Evolutionary conservation across 2,888 invertebrate genomes (phyloP).

Genomic region (Amphipoea lucens): DNA sequence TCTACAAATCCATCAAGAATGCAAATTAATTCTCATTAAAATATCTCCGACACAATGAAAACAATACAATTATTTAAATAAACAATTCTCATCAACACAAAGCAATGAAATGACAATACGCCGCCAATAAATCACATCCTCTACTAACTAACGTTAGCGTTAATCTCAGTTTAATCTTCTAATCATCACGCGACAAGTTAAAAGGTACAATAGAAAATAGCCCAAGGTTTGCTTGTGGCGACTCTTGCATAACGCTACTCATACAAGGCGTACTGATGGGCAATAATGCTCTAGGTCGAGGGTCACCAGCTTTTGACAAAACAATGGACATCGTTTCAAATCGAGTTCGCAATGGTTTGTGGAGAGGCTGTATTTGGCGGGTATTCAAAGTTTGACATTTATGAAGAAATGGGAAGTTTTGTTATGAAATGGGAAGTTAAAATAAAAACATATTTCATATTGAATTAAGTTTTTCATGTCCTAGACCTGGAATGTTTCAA

Average conservation of each 20-base stretch:
- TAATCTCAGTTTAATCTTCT: constrained; percentile 60
- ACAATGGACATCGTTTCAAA: constrained; percentile 56
- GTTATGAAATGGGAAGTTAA: background rate
- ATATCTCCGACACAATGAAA: constrained; percentile 11
- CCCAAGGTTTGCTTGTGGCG: constrained; percentile 81
- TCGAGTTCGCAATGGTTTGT: constrained; percentile 21
- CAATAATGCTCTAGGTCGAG: constrained; percentile 67
- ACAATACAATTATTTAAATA: constrained; percentile 30
- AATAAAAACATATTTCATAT: background rate
- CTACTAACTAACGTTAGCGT: constrained; percentile 56
- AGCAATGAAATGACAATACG: constrained; percentile 40
- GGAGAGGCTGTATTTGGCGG: constrained; percentile 6
- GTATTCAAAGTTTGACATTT: background rate
- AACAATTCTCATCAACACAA: constrained; percentile 35
- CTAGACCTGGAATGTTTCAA: background rate
- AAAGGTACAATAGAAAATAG: constrained; percentile 86
- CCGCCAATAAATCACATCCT: constrained; percentile 52
- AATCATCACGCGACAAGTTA: constrained; percentile 72
- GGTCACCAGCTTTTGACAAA: constrained; percentile 61
- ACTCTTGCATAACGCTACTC: constrained; percentile 82
- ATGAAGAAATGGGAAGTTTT: background rate
- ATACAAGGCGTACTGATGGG: constrained; percentile 83
- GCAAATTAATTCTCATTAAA: constrained; percentile 9
- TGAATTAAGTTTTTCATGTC: background rate
- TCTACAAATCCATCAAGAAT: constrained; percentile 23